Base-by-base conservation (phyloP, 1,140 invertebrate species). In the Ostrea edulis region DNA sequence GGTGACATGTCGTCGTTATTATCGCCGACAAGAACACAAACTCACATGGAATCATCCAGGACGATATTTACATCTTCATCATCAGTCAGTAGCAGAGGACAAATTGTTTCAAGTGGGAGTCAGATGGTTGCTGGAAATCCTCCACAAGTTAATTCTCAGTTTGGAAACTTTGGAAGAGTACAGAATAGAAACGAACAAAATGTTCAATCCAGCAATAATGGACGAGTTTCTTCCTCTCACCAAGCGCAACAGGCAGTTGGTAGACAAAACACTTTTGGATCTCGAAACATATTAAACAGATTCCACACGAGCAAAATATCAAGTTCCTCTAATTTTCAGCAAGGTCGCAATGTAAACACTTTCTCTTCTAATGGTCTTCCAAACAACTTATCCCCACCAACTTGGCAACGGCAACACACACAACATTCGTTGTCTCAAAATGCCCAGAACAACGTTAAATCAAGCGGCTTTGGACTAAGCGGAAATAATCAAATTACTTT, bases 121-220 rank as follows among this genome's bases (percentile, higher is more conserved):
- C 22, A 77, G 29, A 77, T 77, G 25, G 25, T 12, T 29, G 4
- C 22, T 35, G 68, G 22, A 25, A 25, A 77, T 11, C 68, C 25
- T 11, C 68, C 9, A 14, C 25, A 17, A 25, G 68, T 35, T 44
- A 77, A 77, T 77, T 29, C 68, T 44, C 22, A 77, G 17, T 77
- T 77, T 77, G 68, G 68, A 77, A 77, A 77, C 29, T 77, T 77
- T 35, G 68, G 68, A 77, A 77, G 68, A 29, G 22, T 35, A 0
- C 29, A 25, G 3, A 77, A 14, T 77, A 77, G 68, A 77, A 25
- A 29, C 12, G 22, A 29, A 35, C 68, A 44, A 22, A 22, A 29
- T 4, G 29, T 25, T 14, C 11, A 29, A 25, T 14, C 22, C 22
- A 77, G 25, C 8, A 77, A 14, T 35, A 62, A 62, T 62, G 14